Base-by-base conservation (phyloP, 2,888 invertebrate species). In the Apamea epomidion region DNA sequence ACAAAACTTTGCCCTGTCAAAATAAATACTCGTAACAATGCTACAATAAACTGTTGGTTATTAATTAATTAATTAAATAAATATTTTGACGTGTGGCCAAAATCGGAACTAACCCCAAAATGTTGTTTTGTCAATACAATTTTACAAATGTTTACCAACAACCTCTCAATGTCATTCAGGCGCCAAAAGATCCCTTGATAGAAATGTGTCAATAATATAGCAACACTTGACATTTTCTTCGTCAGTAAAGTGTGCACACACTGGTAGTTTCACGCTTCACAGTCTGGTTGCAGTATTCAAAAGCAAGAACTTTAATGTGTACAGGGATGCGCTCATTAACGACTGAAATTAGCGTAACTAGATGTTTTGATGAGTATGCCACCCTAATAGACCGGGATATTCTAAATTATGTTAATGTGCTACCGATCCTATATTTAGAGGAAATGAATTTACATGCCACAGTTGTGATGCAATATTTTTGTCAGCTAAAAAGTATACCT, bases 321-420 rank as follows among this genome's bases (percentile, higher is more conserved):
- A 69, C 62, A 58, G 60, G 74, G 87, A 88, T 77, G 51, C 87
- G 89, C 84, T 88, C 70, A 87, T 88, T 87, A 88, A 72, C 82
- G 68, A 12, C 68, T 74, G 76, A 88, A 88, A 88, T 88, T 88
- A 64, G 89, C 87, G 84, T 87, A 82, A 78, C 89, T 81, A 85
- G 79, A 72, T 74, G 62, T 78, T 82, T 75, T 69, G 81, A 76
- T 76, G 70, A 71, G 79, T 78, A 79, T 68, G 64, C 64, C 74
- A 74, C 76, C 67, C 62, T 84, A 76, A 83, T 80, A 32, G 16
- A 74, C 16, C 21, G 62, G n/a, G 69, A 51, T 86, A 77, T 74
- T 74, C n/a, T 58, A 42, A 73, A 76, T 70, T n/a, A 32, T 51
- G 64, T 77, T 32, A 48, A 76, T 37, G 2, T 65, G 16, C 45